These are phyloP conservation scores for Montipora sp. DNA, from an alignment of 64 coral and sea anemone genomes.

Conservation along the genomic window DNA sequence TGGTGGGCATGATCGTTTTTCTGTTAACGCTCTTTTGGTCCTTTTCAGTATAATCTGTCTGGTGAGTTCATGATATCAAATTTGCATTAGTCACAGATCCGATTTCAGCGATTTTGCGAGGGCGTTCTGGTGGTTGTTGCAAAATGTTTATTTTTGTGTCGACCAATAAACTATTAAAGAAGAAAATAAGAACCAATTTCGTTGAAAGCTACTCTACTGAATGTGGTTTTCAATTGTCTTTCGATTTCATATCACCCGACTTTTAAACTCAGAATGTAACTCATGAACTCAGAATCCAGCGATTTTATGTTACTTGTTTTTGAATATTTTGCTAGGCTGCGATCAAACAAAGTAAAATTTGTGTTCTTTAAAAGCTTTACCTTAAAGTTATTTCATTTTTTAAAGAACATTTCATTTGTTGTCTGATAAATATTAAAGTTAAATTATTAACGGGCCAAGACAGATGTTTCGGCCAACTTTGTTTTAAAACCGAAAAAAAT, in stretches of 20 bases:
- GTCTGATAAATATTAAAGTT: conserved; percentile 21
- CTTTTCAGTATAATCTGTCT: too few relatives aligned
- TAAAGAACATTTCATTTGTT: not conserved
- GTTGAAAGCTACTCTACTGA: not conserved
- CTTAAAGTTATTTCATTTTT: not conserved
- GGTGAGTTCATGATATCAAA: not conserved
- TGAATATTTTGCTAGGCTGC: not conserved
- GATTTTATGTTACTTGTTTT: not conserved
- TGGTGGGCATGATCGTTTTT: too few relatives aligned
- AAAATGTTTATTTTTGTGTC: not conserved
- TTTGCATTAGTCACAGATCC: not conserved
- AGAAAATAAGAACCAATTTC: conserved; percentile 16
- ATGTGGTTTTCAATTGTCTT: conserved; percentile 13
- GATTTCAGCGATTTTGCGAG: not conserved
- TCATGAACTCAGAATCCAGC: not conserved
- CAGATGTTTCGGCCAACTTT: conserved; percentile 22
- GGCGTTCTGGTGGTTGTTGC: not conserved
- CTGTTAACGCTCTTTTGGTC: too few relatives aligned
- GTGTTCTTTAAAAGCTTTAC: not conserved
- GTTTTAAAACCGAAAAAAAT: not conserved
- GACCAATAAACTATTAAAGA: conserved; percentile 6
- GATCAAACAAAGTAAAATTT: not conserved
- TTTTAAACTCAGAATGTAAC: not conserved
- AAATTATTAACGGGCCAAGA: conserved; percentile 28
- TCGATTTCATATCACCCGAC: not conserved